Base-by-base conservation (phyloP, 2,888 invertebrate species). In the Acleris laterana region DNA sequence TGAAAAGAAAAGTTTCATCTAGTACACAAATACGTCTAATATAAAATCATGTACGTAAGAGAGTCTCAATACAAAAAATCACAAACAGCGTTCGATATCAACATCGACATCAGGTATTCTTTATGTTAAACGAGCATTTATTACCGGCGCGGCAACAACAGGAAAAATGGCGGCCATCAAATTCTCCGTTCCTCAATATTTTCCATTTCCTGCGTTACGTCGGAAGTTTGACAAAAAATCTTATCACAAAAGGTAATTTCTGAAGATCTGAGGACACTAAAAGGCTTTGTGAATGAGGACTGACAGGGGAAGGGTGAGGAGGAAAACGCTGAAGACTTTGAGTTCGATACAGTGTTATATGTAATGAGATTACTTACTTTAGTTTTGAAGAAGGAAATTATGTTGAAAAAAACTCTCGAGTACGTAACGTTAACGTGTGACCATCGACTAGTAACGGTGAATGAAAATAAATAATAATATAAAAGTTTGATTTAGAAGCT, bases 191-290 rank as follows among this genome's bases (percentile, higher is more conserved):
- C 42, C 44, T 60, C 50, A 70, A 73, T 75, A 74, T 73, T 68
- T 57, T 58, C 65, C 64, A 56, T 53, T 64, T 52, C 75, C 70
- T 65, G 55, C 60, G 59, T 79, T 71, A 75, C 69, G 73, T 32
- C 75, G 76, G 73, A 71, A 75, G 71, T 73, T 72, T 71, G 72
- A 72, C 71, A 69, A 73, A 70, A 28, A 63, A 68, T 66, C 66
- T 52, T 55, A 60, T 70, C 70, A 67, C 64, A 71, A 73, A 77
- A 78, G 79, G 79, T 77, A 79, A 81, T 83, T 82, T 82, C 73
- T 74, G 65, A 65, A 71, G 70, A 74, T 75, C 72, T 72, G 73
- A 72, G 68, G 69, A 69, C 77, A 77, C 77, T 80, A 70, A 76
- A 77, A 78, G 72, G 68, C 70, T 74, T 75, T 72, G 66, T 64